These are phyloP conservation scores for Neotragus moschatus DNA, from an alignment of 2,113 vertebrate species.

Conservation along the genomic window DNA sequence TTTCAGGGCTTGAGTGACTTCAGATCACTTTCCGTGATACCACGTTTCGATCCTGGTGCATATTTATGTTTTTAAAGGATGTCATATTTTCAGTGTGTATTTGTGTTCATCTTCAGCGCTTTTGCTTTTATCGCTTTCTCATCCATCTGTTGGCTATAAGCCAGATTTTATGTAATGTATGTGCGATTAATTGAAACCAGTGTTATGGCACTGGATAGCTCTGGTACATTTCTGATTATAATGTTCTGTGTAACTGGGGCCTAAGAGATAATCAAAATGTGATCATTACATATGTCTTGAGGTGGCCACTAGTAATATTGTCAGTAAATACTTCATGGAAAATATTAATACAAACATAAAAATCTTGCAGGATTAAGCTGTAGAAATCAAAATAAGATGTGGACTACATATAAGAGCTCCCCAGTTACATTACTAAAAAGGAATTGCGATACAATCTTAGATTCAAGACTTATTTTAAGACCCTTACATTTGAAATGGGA, in stretches of 20 bases:
- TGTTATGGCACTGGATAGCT: neutral
- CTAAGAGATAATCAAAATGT: slow-evolving; percentile 1
- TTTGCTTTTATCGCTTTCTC: slow-evolving; percentile 1
- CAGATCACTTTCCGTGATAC: neutral
- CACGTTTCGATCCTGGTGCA: neutral
- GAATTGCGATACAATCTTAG: neutral
- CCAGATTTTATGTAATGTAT: neutral
- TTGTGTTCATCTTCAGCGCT: neutral
- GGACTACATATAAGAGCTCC: neutral
- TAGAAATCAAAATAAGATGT: slow-evolving; percentile 1
- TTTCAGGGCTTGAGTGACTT: neutral
- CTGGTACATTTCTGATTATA: neutral
- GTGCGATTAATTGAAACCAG: slow-evolving; percentile 38
- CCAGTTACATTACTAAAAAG: neutral
- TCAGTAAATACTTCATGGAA: neutral
- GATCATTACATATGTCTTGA: neutral
- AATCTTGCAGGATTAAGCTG: slow-evolving; percentile 2
- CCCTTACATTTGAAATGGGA: neutral
- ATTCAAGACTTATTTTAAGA: neutral
- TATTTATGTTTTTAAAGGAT: neutral
- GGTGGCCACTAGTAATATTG: neutral
- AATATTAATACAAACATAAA: neutral
- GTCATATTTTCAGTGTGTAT: neutral
- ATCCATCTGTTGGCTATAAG: neutral
- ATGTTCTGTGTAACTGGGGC: neutral